Conservation (phyloP, 2,888 invertebrate species). For the Hirtodrosophila trivittata region DNA sequence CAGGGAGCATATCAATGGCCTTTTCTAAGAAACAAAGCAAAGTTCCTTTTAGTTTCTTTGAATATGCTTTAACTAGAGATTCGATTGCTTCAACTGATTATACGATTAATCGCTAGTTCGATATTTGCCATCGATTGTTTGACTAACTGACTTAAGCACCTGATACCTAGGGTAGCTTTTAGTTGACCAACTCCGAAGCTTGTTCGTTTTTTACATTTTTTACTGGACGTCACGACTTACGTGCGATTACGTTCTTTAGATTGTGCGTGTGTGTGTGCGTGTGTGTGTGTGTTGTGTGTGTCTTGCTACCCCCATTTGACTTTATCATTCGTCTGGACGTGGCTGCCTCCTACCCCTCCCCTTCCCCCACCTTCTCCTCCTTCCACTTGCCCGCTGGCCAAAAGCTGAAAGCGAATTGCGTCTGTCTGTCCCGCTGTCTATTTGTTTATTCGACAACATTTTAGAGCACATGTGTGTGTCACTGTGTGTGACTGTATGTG, state of each 20-base stretch:
- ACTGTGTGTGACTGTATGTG: slow-evolving; percentile 3
- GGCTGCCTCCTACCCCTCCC: slow-evolving; percentile 25
- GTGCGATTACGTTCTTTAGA: slow-evolving; percentile 71
- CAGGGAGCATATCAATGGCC: too few relatives aligned
- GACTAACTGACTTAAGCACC: background rate
- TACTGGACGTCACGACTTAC: slow-evolving; percentile 70
- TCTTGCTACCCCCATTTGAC: slow-evolving; percentile 65
- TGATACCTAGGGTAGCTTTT: background rate
- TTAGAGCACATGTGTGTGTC: slow-evolving; percentile 46
- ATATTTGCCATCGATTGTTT: background rate
- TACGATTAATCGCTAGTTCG: too few relatives aligned
- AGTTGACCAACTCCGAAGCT: background rate
- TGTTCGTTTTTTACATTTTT: slow-evolving; percentile 57
- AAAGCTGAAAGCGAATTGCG: slow-evolving; percentile 54
- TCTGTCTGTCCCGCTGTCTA: slow-evolving; percentile 61
- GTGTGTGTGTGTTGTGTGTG: slow-evolving; percentile 22
- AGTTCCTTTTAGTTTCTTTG: too few relatives aligned
- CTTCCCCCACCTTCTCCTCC: background rate
- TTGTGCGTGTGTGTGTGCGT: slow-evolving; percentile 28
- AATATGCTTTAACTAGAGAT: too few relatives aligned
- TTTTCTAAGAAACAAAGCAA: too few relatives aligned
- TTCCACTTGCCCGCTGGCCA: slow-evolving; percentile 41
- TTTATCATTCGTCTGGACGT: slow-evolving; percentile 61
- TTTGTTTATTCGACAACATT: slow-evolving; percentile 74
- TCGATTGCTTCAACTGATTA: too few relatives aligned